Conservation (phyloP, 2,888 invertebrate genomes). For the Galerucella calmariensis region DNA sequence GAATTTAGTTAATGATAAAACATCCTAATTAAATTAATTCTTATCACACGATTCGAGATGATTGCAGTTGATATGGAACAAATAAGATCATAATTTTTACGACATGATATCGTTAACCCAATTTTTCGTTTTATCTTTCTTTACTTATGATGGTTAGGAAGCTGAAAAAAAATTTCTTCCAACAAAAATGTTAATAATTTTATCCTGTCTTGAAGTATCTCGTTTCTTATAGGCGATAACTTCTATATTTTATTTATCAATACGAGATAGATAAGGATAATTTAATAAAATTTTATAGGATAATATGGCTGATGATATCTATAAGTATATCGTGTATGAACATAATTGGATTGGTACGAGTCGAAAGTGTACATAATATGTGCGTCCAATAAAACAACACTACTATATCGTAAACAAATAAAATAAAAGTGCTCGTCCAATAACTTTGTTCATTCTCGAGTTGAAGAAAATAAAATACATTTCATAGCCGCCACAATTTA, state of each 20-base stretch:
- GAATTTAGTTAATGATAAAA: background rate
- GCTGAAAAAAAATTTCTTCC: background rate
- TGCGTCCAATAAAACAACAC: slow-evolving; percentile 30
- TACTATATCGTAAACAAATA: slow-evolving; percentile 30
- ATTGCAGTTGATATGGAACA: background rate
- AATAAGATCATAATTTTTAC: background rate
- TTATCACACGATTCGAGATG: background rate
- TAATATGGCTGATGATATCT: slow-evolving; percentile 31
- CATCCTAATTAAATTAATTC: background rate
- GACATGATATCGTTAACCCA: background rate
- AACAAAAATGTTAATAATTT: background rate
- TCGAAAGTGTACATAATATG: slow-evolving; percentile 14
- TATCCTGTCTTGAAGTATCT: background rate
- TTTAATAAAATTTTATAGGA: slow-evolving; percentile 21
- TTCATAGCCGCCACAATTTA: slow-evolving; percentile 15
- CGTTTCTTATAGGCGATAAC: background rate
- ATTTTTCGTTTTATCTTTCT: slow-evolving; percentile 1
- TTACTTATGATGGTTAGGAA: background rate
- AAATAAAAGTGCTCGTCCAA: slow-evolving; percentile 31
- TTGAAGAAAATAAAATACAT: slow-evolving; percentile 28
- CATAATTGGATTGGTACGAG: slow-evolving; percentile 33
- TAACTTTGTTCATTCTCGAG: slow-evolving; percentile 28
- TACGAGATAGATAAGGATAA: slow-evolving; percentile 9
- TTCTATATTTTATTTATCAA: slow-evolving; percentile 3
- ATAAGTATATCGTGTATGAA: slow-evolving; percentile 18